Conservation (phyloP, 1,140 invertebrate genomes). For the Drosophila carrolli region DNA sequence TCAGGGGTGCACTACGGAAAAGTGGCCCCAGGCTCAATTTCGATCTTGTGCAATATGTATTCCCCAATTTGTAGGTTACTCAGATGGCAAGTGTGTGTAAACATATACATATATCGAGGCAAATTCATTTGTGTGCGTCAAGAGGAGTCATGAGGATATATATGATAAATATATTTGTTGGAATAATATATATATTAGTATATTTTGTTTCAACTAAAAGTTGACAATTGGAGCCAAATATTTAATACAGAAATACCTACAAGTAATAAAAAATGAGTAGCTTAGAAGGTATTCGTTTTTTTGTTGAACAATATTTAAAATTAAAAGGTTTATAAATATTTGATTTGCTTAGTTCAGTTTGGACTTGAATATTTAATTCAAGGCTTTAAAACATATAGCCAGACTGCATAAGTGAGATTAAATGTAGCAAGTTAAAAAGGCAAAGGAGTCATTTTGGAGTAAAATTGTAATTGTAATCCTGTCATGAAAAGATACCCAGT, state of each 20-base stretch:
- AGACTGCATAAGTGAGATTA: too few relatives aligned
- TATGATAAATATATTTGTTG: background rate
- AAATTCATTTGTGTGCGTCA: background rate
- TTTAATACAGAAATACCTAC: too few relatives aligned
- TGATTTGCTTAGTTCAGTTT: too few relatives aligned
- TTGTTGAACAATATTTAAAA: too few relatives aligned
- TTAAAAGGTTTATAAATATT: too few relatives aligned
- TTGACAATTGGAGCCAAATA: too few relatives aligned
- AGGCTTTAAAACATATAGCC: too few relatives aligned
- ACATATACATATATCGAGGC: background rate
- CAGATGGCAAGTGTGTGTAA: background rate
- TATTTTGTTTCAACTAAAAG: background rate
- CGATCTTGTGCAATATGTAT: conserved; percentile 30
- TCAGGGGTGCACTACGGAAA: background rate
- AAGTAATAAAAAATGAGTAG: too few relatives aligned
- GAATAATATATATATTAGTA: background rate
- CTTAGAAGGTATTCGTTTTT: too few relatives aligned
- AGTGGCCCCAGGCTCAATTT: conserved; percentile 34
- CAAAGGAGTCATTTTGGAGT: background rate
- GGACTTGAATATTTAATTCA: too few relatives aligned
- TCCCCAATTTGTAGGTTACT: conserved; percentile 36
- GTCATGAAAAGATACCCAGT: background rate
- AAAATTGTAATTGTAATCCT: background rate
- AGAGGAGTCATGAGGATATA: conserved; percentile 15
- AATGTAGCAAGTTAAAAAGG: background rate